A percentile compares a stretch with the other conserved stretches of the same genome.
Conservation (phyloP, 30 jellyfish, hydroid and myxozoan species). For the Chrysaora quinquecirrha region DNA sequence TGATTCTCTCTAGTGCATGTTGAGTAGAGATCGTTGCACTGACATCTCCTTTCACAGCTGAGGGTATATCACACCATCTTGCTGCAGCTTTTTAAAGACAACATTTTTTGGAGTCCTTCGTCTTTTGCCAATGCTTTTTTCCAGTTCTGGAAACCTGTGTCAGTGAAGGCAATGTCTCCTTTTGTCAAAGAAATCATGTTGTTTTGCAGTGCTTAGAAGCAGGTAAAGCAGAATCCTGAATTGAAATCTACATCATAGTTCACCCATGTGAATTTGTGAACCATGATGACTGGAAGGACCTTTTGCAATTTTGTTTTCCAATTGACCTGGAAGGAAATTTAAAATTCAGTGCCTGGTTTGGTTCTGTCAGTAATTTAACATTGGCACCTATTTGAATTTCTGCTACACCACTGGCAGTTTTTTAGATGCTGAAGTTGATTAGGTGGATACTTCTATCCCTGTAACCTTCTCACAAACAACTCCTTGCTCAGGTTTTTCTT, state of each 20-base stretch:
- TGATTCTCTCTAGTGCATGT: too few species aligned
- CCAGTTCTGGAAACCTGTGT: conserved; percentile 73
- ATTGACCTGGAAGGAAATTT: conserved; percentile 50
- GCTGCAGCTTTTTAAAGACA: conserved; percentile 64
- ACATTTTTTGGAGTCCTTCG: conserved; percentile 56
- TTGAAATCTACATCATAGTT: conserved; percentile 48
- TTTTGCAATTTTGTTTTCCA: conserved; percentile 20
- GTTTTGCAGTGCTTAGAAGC: conserved; percentile 65
- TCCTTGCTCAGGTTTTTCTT: conserved; percentile 25
- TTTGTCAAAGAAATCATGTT: conserved; percentile 65
- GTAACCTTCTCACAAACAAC: conserved; percentile 52
- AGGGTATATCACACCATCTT: too few species aligned
- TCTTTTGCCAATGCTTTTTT: too few species aligned
- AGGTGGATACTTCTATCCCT: conserved; percentile 48
- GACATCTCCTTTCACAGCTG: too few species aligned
- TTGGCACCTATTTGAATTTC: conserved; percentile 43
- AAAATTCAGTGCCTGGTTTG: conserved; percentile 67
- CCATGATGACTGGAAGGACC: too few species aligned
- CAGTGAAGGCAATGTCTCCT: conserved; percentile 53
- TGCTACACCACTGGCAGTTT: conserved; percentile 19
- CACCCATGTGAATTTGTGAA: conserved; percentile 59
- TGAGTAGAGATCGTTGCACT: too few species aligned
- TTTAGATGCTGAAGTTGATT: conserved; percentile 35
- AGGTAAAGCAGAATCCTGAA: conserved; percentile 79
- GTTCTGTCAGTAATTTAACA: conserved; percentile 41